These are phyloP conservation scores for Dolomedes plantarius DNA, from an alignment of 2,888 invertebrate genomes.

Conservation along the genomic window DNA sequence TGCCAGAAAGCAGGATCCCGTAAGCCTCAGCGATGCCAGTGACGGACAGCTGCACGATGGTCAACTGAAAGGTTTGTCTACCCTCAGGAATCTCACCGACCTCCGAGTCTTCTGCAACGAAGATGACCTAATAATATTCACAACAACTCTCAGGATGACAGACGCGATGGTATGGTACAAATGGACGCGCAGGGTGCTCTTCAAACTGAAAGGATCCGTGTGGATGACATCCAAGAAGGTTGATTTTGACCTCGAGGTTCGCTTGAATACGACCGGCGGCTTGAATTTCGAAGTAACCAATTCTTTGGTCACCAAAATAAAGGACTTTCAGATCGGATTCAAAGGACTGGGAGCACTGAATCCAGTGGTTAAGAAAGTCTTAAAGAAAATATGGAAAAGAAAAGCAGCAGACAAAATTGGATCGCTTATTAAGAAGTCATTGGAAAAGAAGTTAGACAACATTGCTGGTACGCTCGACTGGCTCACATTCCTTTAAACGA, in stretches of 20 bases:
- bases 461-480: neutral
- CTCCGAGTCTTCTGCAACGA: conserved; percentile 34
- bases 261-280: neutral
- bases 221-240: conserved; percentile 14
- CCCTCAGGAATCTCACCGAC: conserved; percentile 15
- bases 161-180: conserved; percentile 22
- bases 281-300: neutral
- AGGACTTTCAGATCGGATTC: neutral
- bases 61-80: conserved; percentile 33
- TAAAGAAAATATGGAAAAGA: neutral
- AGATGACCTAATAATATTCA: conserved; percentile 9
- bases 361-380: neutral
- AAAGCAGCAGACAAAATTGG: neutral
- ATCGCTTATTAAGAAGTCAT: neutral
- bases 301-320: neutral
- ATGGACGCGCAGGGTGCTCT: conserved; percentile 22
- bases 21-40: conserved; percentile 2
- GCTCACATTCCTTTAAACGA: too few species aligned
- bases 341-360: neutral
- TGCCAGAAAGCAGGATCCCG: conserved; percentile 20
- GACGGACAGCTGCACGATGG: conserved; percentile 28
- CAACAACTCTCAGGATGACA: conserved; percentile 14
- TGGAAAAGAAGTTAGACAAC: neutral
- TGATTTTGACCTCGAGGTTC: conserved; percentile 24
- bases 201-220: conserved; percentile 1